Percentiles rank a stretch among this genome's conserved stretches.
These are phyloP conservation scores for Rhabdophis nuchalis DNA, from an alignment of 2,797 vertebrate species.

Conservation along the genomic window DNA sequence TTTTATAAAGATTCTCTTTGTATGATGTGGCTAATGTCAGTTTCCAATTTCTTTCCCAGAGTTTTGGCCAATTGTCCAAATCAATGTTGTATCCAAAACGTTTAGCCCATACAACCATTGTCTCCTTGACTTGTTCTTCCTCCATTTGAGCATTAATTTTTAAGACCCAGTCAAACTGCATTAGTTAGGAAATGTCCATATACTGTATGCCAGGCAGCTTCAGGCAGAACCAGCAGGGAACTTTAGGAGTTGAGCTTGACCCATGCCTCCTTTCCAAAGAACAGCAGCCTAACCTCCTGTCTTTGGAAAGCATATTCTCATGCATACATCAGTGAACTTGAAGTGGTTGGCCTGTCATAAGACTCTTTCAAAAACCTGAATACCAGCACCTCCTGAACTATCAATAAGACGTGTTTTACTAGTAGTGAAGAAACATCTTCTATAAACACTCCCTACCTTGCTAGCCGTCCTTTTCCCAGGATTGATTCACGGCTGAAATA, in stretches of 20 bases:
- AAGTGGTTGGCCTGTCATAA: constrained; percentile 63
- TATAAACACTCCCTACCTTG: constrained; percentile 76
- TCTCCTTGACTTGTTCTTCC: too few species aligned
- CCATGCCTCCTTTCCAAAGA: constrained; percentile 31
- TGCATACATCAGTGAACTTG: constrained; percentile 46
- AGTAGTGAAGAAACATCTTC: constrained; percentile 75
- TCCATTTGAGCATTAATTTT: not conserved
- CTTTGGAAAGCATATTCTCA: constrained; percentile 32
- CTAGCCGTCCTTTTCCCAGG: constrained; percentile 62
- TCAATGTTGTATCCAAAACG: too few species aligned
- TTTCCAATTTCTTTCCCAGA: too few species aligned
- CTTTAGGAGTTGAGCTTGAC: constrained; percentile 35
- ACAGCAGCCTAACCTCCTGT: constrained; percentile 30
- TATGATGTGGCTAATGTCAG: too few species aligned
- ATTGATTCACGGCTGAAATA: constrained; percentile 74
- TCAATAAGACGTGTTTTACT: constrained; percentile 75
- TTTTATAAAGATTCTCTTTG: too few species aligned
- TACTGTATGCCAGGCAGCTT: not conserved
- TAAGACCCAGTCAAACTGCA: not conserved
- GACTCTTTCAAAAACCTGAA: constrained; percentile 69
- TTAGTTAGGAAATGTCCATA: constrained; percentile 14
- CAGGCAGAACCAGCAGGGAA: constrained; percentile 11
- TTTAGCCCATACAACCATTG: too few species aligned
- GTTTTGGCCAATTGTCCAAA: too few species aligned
- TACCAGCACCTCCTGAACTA: constrained; percentile 75